These are phyloP conservation scores for Lepas anatifera DNA, from an alignment of 2,888 invertebrate species.

Conservation along the genomic window DNA sequence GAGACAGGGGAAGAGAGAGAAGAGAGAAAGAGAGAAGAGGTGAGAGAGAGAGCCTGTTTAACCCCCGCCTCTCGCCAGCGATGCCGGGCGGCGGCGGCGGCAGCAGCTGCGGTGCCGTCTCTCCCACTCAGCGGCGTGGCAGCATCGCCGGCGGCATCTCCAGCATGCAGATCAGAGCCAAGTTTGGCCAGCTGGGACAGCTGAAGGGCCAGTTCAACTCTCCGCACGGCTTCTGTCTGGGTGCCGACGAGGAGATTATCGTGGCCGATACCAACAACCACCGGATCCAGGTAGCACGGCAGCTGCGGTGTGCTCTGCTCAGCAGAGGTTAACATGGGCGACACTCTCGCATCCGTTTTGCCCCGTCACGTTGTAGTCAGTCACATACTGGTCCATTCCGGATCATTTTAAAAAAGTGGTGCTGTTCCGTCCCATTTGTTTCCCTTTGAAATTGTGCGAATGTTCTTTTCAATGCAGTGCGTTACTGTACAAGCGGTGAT, in stretches of 20 bases:
- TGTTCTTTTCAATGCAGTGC: too few relatives aligned
- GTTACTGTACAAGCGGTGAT: too few relatives aligned
- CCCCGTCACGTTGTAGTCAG: too few relatives aligned
- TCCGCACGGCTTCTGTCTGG: constrained; percentile 92
- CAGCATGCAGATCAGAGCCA: constrained; percentile 77
- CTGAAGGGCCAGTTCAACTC: constrained; percentile 92
- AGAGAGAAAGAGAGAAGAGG: too few relatives aligned
- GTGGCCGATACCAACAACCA: constrained; percentile 96
- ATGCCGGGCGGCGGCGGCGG: not conserved
- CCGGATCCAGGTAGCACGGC: constrained; percentile 76
- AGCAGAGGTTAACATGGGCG: too few relatives aligned
- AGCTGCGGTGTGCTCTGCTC: not conserved
- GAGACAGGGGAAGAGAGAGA: too few relatives aligned
- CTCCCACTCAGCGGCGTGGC: constrained; percentile 23
- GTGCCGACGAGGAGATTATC: constrained; percentile 87
- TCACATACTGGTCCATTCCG: too few relatives aligned
- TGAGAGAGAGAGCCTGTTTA: too few relatives aligned
- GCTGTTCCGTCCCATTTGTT: too few relatives aligned
- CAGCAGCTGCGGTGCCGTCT: not conserved
- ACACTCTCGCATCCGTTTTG: too few relatives aligned
- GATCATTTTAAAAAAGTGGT: too few relatives aligned
- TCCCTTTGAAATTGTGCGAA: too few relatives aligned
- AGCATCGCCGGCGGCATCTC: constrained; percentile 54
- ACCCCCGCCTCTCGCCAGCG: not conserved
- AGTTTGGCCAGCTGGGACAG: constrained; percentile 87